Evolutionary conservation across 2,888 invertebrate genomes (phyloP).

Genomic region (Tetheella fluctuosa): DNA sequence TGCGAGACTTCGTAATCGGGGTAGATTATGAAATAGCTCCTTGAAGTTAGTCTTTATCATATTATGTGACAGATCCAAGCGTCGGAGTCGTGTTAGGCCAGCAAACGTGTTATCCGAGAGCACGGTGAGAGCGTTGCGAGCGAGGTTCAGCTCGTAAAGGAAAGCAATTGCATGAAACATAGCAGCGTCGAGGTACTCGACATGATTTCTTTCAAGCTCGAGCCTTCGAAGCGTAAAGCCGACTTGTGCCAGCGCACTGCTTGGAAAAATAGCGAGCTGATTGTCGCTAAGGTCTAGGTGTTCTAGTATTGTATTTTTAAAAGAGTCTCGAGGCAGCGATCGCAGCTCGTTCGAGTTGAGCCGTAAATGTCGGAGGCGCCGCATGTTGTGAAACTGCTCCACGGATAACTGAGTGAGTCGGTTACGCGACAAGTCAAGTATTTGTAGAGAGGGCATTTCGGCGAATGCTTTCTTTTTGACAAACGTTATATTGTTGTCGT

Average conservation of each 20-base stretch:
- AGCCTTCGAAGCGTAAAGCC: slow-evolving; percentile 90
- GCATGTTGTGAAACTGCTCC: slow-evolving; percentile 79
- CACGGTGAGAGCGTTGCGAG: slow-evolving; percentile 89
- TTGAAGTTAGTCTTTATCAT: slow-evolving; percentile 90
- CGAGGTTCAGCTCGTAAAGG: slow-evolving; percentile 88
- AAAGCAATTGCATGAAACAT: slow-evolving; percentile 88
- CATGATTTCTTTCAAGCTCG: slow-evolving; percentile 88
- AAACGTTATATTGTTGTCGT: slow-evolving; percentile 86
- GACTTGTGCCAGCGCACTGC: slow-evolving; percentile 88
- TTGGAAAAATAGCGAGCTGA: slow-evolving; percentile 88
- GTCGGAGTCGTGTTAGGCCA: slow-evolving; percentile 87
- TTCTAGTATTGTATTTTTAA: slow-evolving; percentile 89
- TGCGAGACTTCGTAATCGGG: slow-evolving; percentile 87
- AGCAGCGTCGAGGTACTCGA: slow-evolving; percentile 92
- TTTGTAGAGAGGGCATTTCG: slow-evolving; percentile 51
- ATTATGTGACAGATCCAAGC: slow-evolving; percentile 90
- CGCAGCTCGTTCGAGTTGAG: slow-evolving; percentile 87
- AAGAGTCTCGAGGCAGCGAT: slow-evolving; percentile 88
- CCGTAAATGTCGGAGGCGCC: slow-evolving; percentile 86
- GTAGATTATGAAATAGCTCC: slow-evolving; percentile 91
- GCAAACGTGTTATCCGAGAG: slow-evolving; percentile 93
- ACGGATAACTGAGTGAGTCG: slow-evolving; percentile 48
- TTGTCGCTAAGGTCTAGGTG: slow-evolving; percentile 90
- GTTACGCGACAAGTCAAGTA: slow-evolving; percentile 59
- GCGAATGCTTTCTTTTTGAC: slow-evolving; percentile 89